These are phyloP conservation scores for Tragelaphus eurycerus DNA, from an alignment of 2,797 vertebrate species.

Conservation along the genomic window DNA sequence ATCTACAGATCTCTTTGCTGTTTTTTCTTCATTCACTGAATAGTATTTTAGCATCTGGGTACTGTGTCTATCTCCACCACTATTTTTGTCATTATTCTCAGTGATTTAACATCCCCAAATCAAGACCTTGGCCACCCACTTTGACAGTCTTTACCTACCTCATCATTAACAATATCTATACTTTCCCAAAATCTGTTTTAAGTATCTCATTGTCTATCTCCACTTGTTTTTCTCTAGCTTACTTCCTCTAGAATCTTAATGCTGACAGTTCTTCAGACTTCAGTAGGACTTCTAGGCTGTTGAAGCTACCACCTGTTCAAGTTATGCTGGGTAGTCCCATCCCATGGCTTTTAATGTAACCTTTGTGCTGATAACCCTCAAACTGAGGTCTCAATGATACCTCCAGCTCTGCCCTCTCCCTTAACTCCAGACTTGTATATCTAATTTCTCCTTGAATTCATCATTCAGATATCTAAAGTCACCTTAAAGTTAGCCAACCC, in stretches of 20 bases:
- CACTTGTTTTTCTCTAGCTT: constrained; percentile 2
- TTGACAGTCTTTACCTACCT: background rate
- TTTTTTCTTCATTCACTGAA: background rate
- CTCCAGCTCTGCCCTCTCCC: background rate
- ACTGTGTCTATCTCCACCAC: background rate
- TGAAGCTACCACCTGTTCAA: background rate
- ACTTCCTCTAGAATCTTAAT: background rate
- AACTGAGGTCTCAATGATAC: background rate
- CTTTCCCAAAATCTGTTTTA: background rate
- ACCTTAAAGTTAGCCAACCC: background rate
- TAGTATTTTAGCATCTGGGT: background rate
- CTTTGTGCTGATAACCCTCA: background rate
- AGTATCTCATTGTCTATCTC: background rate
- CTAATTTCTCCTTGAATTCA: background rate
- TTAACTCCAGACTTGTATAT: background rate
- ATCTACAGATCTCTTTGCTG: background rate
- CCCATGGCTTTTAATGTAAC: background rate
- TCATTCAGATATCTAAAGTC: background rate
- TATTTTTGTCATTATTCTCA: background rate
- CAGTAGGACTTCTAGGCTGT: background rate
- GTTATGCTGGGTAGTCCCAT: background rate
- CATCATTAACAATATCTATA: background rate
- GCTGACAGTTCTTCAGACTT: background rate
- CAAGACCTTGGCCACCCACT: background rate
- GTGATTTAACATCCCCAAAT: background rate